Percentiles rank a stretch among this genome's conserved stretches.
These are phyloP conservation scores for Heteromyza rotundicornis DNA, from an alignment of 2,888 invertebrate species.

Conservation along the genomic window DNA sequence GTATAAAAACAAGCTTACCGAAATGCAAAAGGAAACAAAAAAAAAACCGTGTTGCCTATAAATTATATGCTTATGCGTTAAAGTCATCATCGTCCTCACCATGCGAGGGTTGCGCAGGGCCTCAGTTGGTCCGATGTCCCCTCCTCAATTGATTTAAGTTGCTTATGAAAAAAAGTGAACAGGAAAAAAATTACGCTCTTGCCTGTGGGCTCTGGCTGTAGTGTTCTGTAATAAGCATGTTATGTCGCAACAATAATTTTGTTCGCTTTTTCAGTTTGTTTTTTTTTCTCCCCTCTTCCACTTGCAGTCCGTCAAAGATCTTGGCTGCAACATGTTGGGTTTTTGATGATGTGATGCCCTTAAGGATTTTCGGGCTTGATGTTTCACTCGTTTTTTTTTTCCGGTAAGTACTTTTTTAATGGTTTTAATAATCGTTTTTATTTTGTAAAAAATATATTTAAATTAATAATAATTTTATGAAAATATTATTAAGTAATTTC, in stretches of 20 bases:
- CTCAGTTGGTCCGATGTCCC: no score
- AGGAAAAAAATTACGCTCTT: slow-evolving; percentile 20
- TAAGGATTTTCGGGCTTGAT: slow-evolving; percentile 24
- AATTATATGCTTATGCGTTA: slow-evolving; percentile 22
- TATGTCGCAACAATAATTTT: slow-evolving; percentile 38
- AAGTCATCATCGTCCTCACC: not conserved
- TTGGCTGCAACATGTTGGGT: slow-evolving; percentile 20
- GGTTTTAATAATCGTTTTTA: slow-evolving; percentile 3
- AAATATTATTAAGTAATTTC: slow-evolving; percentile 51
- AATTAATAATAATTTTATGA: slow-evolving; percentile 48
- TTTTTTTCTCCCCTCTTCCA: slow-evolving; percentile 8
- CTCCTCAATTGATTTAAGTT: slow-evolving; percentile 56
- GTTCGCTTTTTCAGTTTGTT: not conserved
- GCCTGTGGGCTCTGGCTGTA: slow-evolving; percentile 37
- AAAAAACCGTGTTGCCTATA: slow-evolving; percentile 22
- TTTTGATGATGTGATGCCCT: slow-evolving; percentile 29
- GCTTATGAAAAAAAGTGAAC: slow-evolving; percentile 30
- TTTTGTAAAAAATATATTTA: slow-evolving; percentile 43
- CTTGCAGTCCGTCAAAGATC: slow-evolving; percentile 12
- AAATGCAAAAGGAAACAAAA: slow-evolving; percentile 18
- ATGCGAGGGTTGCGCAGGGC: not conserved
- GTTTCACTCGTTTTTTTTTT: slow-evolving; percentile 7
- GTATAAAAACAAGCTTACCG: slow-evolving; percentile 26
- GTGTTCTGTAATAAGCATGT: slow-evolving; percentile 44
- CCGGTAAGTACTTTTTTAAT: not conserved